phyloP scores from a whole-genome alignment of 2,797 vertebrate species.

The Spheniscus humboldti region DNA sequence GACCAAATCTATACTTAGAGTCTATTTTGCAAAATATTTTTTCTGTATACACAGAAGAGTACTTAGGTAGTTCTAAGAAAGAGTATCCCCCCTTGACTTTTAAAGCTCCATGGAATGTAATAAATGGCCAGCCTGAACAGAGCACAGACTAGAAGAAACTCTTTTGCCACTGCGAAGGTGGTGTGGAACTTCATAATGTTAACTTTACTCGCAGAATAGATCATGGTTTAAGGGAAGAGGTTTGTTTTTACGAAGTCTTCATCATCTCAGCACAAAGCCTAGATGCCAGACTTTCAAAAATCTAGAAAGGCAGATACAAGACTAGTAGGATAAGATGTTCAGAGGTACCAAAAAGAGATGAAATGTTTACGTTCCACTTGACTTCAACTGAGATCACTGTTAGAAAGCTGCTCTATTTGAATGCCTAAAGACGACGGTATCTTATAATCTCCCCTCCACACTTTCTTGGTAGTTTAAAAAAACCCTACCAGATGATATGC shows the following conservation, averaged over 20 bases:
- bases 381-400: neutral
- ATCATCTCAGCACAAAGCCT: neutral
- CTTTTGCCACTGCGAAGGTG: neutral
- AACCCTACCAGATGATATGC: neutral
- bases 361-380: neutral
- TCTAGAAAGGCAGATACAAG: neutral
- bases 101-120: neutral
- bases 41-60: neutral
- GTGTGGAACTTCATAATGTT: neutral
- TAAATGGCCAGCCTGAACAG: neutral
- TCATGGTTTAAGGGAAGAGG: neutral
- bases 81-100: neutral
- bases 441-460: neutral
- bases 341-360: neutral
- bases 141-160: neutral
- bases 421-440: rapidly evolving
- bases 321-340: neutral
- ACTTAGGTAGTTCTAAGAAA: neutral
- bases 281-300: neutral
- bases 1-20: neutral
- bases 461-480: neutral
- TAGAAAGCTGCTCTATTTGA: neutral
- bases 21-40: neutral
- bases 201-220: neutral
- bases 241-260: neutral